Percentiles rank a stretch among this genome's conserved stretches.
Evolutionary conservation across 2,113 vertebrate species (phyloP).

Genomic region (Hiodon alosoides): DNA sequence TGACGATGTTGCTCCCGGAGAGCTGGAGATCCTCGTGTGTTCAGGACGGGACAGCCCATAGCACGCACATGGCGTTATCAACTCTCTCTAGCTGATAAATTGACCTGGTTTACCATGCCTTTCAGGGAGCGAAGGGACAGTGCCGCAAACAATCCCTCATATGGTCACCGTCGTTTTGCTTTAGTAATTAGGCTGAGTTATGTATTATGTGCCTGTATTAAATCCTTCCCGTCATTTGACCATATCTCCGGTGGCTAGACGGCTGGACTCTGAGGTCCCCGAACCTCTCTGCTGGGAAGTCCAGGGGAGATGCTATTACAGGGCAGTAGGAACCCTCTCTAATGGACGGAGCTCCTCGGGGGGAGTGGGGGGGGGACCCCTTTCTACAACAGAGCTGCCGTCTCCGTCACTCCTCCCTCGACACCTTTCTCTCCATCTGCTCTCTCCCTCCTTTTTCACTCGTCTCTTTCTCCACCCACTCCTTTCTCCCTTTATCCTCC

Average conservation of each 20-base stretch:
- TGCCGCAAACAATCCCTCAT: not conserved
- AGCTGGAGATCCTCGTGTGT: no score
- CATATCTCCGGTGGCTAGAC: not conserved
- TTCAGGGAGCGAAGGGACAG: not conserved
- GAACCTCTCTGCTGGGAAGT: not conserved
- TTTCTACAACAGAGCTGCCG: not conserved
- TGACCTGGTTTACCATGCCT: not conserved
- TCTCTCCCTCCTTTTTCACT: not conserved
- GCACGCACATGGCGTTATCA: not conserved
- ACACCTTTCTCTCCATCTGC: not conserved
- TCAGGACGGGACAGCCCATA: no score
- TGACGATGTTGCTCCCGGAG: no score
- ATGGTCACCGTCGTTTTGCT: not conserved
- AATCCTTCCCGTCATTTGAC: not conserved
- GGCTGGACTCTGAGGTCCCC: not conserved
- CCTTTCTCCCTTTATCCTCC: not conserved
- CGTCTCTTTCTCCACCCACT: not conserved
- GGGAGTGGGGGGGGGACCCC: not conserved
- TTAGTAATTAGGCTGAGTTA: not conserved
- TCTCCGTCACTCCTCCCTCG: not conserved
- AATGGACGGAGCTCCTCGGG: not conserved
- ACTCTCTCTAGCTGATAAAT: not conserved
- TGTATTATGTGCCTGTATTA: not conserved
- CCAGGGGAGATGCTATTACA: not conserved
- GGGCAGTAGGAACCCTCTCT: not conserved